These are phyloP conservation scores for Dendrocopos noguchii DNA, from an alignment of 2,113 vertebrate species.

Conservation along the genomic window DNA sequence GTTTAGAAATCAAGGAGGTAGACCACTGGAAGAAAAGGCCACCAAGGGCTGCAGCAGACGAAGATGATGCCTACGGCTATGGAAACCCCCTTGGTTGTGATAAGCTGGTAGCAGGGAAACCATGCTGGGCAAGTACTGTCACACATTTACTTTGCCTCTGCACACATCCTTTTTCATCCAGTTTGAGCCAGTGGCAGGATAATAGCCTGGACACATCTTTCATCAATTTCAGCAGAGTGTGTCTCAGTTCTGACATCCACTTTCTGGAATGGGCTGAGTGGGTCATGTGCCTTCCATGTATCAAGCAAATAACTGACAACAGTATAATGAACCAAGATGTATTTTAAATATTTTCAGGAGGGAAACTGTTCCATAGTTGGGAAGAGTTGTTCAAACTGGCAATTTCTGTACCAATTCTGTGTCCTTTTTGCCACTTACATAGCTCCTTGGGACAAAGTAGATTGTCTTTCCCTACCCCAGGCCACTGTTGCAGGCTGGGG, in stretches of 20 bases:
- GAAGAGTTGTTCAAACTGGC: background rate
- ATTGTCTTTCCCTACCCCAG: background rate
- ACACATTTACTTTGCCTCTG: background rate
- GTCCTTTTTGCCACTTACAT: background rate
- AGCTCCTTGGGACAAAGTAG: background rate
- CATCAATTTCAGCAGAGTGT: background rate
- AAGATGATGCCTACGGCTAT: background rate
- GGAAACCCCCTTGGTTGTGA: rapidly evolving
- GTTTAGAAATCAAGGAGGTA: background rate
- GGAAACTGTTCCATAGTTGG: background rate
- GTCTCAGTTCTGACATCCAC: background rate
- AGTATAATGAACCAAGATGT: background rate
- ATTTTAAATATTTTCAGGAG: background rate
- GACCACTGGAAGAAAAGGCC: background rate
- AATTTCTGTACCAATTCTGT: background rate
- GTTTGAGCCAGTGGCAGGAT: background rate
- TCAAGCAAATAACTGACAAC: background rate
- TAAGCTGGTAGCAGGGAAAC: background rate
- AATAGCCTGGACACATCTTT: background rate
- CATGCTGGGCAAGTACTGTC: background rate
- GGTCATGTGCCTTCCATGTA: background rate
- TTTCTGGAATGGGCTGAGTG: background rate
- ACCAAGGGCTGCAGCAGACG: background rate
- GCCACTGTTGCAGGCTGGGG: background rate
- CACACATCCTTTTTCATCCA: background rate